Evolutionary conservation across 2,797 vertebrate genomes (phyloP).

Genomic region (Vultur gryphus): DNA sequence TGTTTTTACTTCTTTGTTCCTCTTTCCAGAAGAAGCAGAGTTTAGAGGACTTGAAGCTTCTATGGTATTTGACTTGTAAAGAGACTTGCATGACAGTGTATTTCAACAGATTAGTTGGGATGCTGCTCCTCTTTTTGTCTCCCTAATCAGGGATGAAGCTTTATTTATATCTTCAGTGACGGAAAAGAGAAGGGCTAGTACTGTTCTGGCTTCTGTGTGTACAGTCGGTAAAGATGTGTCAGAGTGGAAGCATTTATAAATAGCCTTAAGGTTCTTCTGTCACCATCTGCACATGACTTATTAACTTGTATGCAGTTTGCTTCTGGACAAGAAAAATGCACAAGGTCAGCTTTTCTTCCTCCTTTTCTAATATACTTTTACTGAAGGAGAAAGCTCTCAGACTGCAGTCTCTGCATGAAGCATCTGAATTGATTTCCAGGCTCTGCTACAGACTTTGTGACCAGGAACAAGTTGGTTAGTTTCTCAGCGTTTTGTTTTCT

Average conservation of each 20-base stretch:
- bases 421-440: neutral
- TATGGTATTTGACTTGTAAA: neutral
- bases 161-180: neutral
- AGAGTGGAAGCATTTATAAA: neutral
- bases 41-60: neutral
- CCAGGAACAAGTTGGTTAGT: neutral
- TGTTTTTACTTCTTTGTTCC: neutral
- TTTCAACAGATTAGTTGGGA: constrained; percentile 20
- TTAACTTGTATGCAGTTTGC: neutral
- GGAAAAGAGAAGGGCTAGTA: neutral
- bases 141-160: constrained; percentile 34
- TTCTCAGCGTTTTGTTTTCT: neutral
- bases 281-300: neutral
- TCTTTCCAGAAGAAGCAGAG: neutral
- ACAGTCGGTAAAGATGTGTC: neutral
- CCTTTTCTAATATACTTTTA: neutral
- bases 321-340: constrained; percentile 10
- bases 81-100: neutral
- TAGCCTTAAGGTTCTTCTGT: neutral
- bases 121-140: neutral
- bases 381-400: neutral
- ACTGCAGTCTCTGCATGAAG: neutral
- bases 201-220: neutral
- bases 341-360: constrained; percentile 3
- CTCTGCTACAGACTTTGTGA: neutral